Percentiles rank a stretch among this genome's conserved stretches.
Conservation (phyloP, 2,797 vertebrate genomes). For the Chaunax sp. region DNA sequence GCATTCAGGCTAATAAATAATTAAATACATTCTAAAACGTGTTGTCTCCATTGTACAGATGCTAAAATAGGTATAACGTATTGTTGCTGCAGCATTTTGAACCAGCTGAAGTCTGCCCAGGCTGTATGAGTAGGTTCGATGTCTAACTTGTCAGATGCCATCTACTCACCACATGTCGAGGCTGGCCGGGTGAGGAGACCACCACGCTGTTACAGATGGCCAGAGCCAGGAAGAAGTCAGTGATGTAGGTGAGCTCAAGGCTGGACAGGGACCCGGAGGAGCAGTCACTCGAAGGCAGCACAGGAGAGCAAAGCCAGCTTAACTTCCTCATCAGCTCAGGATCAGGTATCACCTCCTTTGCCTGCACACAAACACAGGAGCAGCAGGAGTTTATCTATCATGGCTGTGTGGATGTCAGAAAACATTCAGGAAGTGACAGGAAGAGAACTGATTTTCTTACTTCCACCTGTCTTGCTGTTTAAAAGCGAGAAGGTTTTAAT, state of each 20-base stretch:
- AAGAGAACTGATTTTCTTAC: background rate
- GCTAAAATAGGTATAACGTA: too few relatives aligned
- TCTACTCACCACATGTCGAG: constrained; percentile 83
- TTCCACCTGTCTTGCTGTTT: too few relatives aligned
- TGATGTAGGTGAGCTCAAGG: constrained; percentile 85
- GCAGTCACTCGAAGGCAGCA: constrained; percentile 37
- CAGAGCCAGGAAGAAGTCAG: constrained; percentile 94
- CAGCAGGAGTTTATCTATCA: background rate
- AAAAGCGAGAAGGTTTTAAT: too few relatives aligned
- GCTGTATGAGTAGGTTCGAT: too few relatives aligned
- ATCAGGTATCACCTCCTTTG: constrained; percentile 92
- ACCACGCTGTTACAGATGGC: constrained; percentile 97
- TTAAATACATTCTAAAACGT: too few relatives aligned
- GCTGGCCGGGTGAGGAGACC: constrained; percentile 88
- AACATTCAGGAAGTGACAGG: background rate
- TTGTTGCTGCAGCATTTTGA: too few relatives aligned
- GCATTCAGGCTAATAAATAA: too few relatives aligned
- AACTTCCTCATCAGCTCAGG: constrained; percentile 86
- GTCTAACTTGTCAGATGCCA: too few relatives aligned
- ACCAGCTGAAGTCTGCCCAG: too few relatives aligned
- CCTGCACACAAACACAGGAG: constrained; percentile 77
- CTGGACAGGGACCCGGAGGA: constrained; percentile 40
- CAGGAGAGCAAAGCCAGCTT: constrained; percentile 75
- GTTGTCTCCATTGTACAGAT: too few relatives aligned
- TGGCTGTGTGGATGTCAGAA: too few relatives aligned